Conservation (phyloP, 2,797 vertebrate genomes). For the Nothura maculosa region DNA sequence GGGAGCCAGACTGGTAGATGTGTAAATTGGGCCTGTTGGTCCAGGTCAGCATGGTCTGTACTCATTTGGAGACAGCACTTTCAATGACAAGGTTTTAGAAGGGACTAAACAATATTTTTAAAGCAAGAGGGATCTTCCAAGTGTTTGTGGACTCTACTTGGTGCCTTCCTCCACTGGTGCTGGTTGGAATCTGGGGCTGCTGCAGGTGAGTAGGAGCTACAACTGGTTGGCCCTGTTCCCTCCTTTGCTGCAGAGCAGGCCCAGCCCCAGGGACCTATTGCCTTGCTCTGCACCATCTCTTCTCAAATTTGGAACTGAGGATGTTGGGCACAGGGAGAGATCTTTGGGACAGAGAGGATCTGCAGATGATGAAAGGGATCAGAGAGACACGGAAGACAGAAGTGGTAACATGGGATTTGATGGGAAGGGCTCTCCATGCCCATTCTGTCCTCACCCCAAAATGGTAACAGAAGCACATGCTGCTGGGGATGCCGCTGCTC, state of each 20-base stretch:
- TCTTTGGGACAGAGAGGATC: not conserved
- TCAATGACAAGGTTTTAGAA: not conserved
- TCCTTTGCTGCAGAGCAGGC: not conserved
- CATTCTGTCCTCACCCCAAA: not conserved
- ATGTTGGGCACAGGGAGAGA: not conserved
- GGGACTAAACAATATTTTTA: not conserved
- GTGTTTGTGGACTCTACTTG: not conserved
- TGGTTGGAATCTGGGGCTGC: not conserved
- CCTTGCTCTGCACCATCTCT: not conserved
- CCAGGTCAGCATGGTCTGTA: not conserved
- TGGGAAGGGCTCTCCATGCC: not conserved
- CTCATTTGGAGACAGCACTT: not conserved
- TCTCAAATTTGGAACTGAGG: not conserved
- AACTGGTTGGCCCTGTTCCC: not conserved
- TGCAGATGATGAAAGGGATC: not conserved
- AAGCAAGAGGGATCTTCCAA: not conserved
- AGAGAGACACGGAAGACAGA: not conserved
- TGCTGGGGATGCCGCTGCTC: not conserved
- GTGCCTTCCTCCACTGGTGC: not conserved
- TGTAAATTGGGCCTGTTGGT: not conserved
- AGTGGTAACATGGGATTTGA: rapidly evolving
- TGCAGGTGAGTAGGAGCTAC: not conserved
- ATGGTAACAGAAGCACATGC: not conserved
- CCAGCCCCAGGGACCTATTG: not conserved
- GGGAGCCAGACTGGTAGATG: not conserved